phyloP scores from a whole-genome alignment of 2,113 vertebrate genomes.

The Cathartes aura region DNA sequence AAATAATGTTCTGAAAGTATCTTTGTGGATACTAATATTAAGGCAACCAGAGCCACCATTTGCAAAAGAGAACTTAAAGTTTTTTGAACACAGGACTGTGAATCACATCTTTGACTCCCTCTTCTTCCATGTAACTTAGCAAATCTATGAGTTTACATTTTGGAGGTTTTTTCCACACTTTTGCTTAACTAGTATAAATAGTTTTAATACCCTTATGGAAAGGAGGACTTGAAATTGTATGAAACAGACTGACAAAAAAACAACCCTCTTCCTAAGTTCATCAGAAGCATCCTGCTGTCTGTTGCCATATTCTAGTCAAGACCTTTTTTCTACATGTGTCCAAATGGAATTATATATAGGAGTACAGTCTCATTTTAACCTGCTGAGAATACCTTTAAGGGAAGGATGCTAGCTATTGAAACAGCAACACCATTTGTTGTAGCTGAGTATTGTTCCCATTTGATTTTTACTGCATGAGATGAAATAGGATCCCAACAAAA shows the following conservation, averaged over 20 bases:
- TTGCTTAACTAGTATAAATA: not conserved
- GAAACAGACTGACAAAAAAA: not conserved
- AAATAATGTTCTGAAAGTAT: not conserved
- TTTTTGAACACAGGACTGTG: not conserved
- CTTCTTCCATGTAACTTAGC: not conserved
- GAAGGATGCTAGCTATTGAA: not conserved
- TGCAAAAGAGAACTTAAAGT: not conserved
- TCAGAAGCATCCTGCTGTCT: not conserved
- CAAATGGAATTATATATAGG: not conserved
- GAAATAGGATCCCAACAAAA: not conserved
- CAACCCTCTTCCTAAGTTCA: not conserved
- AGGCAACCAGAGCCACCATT: not conserved
- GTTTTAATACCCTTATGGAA: not conserved
- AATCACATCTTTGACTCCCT: not conserved
- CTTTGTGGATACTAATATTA: not conserved
- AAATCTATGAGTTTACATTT: not conserved
- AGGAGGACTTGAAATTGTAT: not conserved
- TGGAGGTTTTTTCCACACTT: not conserved
- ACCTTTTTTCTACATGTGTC: not conserved
- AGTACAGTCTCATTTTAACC: not conserved
- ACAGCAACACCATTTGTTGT: not conserved
- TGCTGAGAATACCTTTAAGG: not conserved
- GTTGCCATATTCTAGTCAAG: not conserved
- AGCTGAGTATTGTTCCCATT: not conserved
- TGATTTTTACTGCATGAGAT: not conserved